A percentile compares a stretch with the other conserved stretches of the same genome.
Conservation (phyloP, 2,888 invertebrate genomes). For the Tipula confusa region DNA sequence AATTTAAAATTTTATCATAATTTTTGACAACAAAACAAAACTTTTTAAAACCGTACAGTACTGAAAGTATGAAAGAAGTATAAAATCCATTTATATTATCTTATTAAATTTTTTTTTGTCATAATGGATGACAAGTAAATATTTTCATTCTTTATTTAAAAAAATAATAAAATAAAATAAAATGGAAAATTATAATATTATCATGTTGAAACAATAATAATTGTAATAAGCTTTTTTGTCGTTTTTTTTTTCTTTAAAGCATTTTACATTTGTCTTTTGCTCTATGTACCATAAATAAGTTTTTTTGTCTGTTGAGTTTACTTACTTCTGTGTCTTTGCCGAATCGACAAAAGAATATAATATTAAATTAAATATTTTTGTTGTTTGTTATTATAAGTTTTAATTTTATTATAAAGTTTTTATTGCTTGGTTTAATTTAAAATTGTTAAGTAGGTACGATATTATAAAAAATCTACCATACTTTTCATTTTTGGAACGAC, state of each 20-base stretch:
- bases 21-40: background rate
- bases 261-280: background rate
- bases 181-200: background rate
- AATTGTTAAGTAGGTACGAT: no score
- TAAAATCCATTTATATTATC: slow-evolving; percentile 25
- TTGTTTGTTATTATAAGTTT: no score
- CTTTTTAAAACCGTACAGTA: background rate
- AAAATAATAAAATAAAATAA: background rate
- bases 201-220: background rate
- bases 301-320: background rate
- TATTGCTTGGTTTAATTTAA: no score
- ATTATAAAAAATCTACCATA: no score
- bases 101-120: background rate
- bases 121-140: slow-evolving; percentile 9
- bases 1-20: background rate
- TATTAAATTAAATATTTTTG: slow-evolving; percentile 8
- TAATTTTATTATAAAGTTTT: background rate
- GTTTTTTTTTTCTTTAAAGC: background rate
- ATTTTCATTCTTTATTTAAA: background rate
- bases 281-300: background rate
- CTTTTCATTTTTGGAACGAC: no score
- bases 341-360: background rate
- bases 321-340: background rate
- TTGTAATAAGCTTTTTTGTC: background rate
- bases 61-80: background rate